Percentiles rank a stretch among this genome's conserved stretches.
These are phyloP conservation scores for Mormyrus lacerda DNA, from an alignment of 2,113 vertebrate species.

Conservation along the genomic window DNA sequence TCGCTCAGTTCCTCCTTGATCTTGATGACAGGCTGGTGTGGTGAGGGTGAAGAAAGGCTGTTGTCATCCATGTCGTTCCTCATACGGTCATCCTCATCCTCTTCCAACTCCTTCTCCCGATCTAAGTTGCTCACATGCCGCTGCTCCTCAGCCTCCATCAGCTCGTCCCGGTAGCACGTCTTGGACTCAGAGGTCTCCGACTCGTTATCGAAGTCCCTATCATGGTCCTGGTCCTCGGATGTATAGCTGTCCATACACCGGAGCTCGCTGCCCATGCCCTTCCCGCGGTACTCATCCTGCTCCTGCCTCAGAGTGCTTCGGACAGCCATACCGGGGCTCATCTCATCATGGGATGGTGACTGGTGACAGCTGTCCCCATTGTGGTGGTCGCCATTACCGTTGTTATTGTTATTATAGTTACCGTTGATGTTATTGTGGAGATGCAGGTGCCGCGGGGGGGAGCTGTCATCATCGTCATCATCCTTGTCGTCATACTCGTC, in stretches of 20 bases:
- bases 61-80: constrained; percentile 76
- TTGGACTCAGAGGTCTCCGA: constrained; percentile 94
- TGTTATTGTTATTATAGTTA: constrained; percentile 70
- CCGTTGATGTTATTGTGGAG: constrained; percentile 65
- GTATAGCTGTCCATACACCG: constrained; percentile 90
- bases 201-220: constrained; percentile 96
- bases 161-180: constrained; percentile 74
- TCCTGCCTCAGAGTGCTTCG: constrained; percentile 83
- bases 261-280: constrained; percentile 73
- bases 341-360: constrained; percentile 88
- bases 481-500: constrained; percentile 95
- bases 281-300: constrained; percentile 63
- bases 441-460: constrained; percentile 50
- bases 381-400: constrained; percentile 72
- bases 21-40: constrained; percentile 81
- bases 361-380: constrained; percentile 82
- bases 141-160: constrained; percentile 81
- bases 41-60: constrained; percentile 63
- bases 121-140: constrained; percentile 36
- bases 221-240: constrained; percentile 94
- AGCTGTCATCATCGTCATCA: constrained; percentile 68
- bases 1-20: constrained; percentile 95
- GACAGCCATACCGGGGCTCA: constrained; percentile 84
- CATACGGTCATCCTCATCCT: constrained; percentile 47
- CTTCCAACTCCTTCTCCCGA: constrained; percentile 45